These are phyloP conservation scores for Pelusios castaneus DNA, from an alignment of 2,113 vertebrate genomes.

Conservation along the genomic window DNA sequence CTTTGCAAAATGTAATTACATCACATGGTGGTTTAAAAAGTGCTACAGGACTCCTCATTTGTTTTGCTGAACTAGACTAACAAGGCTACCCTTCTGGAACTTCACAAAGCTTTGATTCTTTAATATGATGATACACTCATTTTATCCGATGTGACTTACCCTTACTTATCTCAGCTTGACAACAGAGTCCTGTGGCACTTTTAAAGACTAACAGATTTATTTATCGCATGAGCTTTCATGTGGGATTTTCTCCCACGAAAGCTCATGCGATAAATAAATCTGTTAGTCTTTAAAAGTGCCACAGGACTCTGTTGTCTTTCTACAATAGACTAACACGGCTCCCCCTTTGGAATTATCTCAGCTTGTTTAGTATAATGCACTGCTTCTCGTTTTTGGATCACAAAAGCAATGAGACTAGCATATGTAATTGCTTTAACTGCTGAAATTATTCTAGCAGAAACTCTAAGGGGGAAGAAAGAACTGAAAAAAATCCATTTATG, in stretches of 20 bases:
- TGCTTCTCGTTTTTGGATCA: background rate
- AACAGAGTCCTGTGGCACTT: no score
- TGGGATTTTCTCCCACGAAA: no score
- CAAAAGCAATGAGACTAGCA: background rate
- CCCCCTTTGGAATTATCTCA: no score
- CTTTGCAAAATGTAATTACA: background rate
- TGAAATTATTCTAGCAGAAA: background rate
- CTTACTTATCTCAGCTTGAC: background rate
- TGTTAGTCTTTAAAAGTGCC: no score
- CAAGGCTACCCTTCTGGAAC: background rate
- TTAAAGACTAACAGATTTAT: no score
- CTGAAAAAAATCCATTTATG: background rate
- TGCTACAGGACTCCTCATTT: no score
- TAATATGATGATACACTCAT: background rate
- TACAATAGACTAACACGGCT: no score
- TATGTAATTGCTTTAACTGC: background rate
- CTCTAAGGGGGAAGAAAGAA: background rate
- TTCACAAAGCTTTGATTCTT: background rate
- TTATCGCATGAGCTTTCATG: no score
- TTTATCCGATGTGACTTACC: background rate
- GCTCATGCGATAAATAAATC: no score
- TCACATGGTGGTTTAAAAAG: background rate
- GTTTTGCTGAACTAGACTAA: no score
- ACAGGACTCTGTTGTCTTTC: no score
- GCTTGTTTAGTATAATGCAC: background rate